Evolutionary conservation across 2,888 invertebrate species (phyloP), one percentile per base, ranked within the genome.

Genomic region (Agriopis leucophaearia): DNA sequence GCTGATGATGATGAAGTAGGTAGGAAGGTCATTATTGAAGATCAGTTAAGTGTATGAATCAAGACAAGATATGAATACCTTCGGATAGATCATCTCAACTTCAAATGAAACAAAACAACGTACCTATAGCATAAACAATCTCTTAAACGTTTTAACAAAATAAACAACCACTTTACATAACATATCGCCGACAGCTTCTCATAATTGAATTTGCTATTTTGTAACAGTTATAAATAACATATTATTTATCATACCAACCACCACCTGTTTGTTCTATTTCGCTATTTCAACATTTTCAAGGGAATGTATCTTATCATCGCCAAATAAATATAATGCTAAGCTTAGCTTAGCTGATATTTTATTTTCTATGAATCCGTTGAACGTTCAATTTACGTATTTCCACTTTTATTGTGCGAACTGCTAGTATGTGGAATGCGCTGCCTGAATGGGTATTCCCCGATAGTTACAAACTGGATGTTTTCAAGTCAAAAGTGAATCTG

Each of bases 251-350:
- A 45, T 38, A 45, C 52, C 38, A 36, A 45, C 52, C 13, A 35
- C 45, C 52, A 61, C 61, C 61, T 61, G 61, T 48, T 55, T 61
- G 61, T 48, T 55, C 47, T n/a, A 12, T 47, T 45, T 48, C 40
- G 55, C 52, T 61, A 54, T 61, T 63, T 40, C 47, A 48, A 63
- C 18, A 55, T 63, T 55, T 54, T 63, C 62, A 48, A 62, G 62
- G 55, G 40, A 63, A 40, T 48, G 55, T 45, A 55, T 40, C 55
- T 1, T 63, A 54, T 63, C 47, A 54, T 47, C 47, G 27, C 10
- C 47, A 48, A 55, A 55, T 63, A 63, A 63, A 63, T 63, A 55
- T 36, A 45, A 54, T 8, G 51, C n/a, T 47, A 16, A n/a, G n/a
- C n/a, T n/a, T 15, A 44, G 45, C 35, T 52, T 44, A 18, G 45